Evolutionary conservation across 2,888 invertebrate genomes (phyloP), one percentile per base, ranked within the genome.

Genomic region (Cristatella mucedo): DNA sequence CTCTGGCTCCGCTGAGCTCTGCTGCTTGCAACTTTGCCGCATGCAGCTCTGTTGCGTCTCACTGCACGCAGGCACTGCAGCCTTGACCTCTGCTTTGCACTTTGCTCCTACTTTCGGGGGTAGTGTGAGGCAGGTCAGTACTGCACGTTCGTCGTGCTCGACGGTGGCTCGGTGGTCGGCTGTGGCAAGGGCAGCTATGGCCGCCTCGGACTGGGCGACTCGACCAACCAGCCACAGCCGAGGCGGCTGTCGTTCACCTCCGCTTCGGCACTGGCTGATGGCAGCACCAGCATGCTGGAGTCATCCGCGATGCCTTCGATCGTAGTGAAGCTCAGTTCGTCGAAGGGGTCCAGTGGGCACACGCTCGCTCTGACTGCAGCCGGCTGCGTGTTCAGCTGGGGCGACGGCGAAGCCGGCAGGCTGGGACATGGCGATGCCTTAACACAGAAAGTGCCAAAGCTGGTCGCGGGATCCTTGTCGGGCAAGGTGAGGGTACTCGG

Each of bases 351-450:
- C 1, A 76, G 76, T 57, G 76, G 76, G 1, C 76, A 76, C 53
- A 74, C 73, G 45, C 58, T 76, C 41, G 75, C 76, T 1, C 52
- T 76, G 41, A 73, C 75, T 1, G 71, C 72, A 52, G 73, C 73
- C 48, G 76, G 76, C 1, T 74, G 75, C 53, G 73, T 76, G n/a
- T 75, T 74, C 57, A 73, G 73, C 6, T 76, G 75, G 75, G 76
- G 75, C 31, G 74, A 76, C 58, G 75, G 76, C 24, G 74, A 76
- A 55, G 75, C 73, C 58, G 76, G 76, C 6, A 75, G 75, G 57
- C 59, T 76, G 19, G 76, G 76, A 0, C 75, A 76, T 57, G 76
- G 76, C 7, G 74, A 73, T 49, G 73, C 71, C 49, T 73, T 74
- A 41, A 63, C 75, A 16, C 74, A 75, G 53, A 67, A 76, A 33